Percentiles rank a stretch among this genome's conserved stretches.
Conservation (phyloP, 2,888 invertebrate species). For the Ethmia dodecea region DNA sequence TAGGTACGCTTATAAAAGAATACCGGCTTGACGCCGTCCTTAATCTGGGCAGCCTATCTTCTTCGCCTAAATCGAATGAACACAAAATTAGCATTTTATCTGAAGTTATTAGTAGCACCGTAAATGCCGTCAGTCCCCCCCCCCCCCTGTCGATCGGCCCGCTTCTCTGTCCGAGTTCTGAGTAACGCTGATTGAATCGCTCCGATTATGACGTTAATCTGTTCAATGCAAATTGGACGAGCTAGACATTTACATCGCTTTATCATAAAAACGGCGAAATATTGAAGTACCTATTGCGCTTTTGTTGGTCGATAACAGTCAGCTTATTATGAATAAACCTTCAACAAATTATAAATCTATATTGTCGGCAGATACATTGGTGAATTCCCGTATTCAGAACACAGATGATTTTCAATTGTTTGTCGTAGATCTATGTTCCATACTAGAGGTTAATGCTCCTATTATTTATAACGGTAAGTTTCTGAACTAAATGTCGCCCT, state of each 20-base stretch:
- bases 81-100: slow-evolving; percentile 77
- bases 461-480: no score
- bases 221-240: slow-evolving; percentile 75
- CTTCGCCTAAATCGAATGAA: slow-evolving; percentile 68
- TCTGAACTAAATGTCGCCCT: no score
- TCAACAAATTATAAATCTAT: no score
- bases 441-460: no score
- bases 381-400: no score
- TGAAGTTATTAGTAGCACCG: slow-evolving; percentile 66
- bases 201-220: slow-evolving; percentile 76
- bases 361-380: no score
- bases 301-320: no score
- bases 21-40: no score
- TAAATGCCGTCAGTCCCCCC: slow-evolving; percentile 35
- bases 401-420: no score
- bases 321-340: no score
- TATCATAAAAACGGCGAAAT: slow-evolving; percentile 67
- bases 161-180: slow-evolving; percentile 50
- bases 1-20: no score
- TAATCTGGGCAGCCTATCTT: slow-evolving; percentile 41
- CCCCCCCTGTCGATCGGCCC: slow-evolving; percentile 24
- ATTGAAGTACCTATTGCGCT: slow-evolving; percentile 69
- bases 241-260: slow-evolving; percentile 73
- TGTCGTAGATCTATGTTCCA: no score
- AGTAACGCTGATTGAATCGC: slow-evolving; percentile 72